Percentiles rank a stretch among this genome's conserved stretches.
phyloP scores from a whole-genome alignment of 2,888 invertebrate genomes.

The Dendrolimus pini region DNA sequence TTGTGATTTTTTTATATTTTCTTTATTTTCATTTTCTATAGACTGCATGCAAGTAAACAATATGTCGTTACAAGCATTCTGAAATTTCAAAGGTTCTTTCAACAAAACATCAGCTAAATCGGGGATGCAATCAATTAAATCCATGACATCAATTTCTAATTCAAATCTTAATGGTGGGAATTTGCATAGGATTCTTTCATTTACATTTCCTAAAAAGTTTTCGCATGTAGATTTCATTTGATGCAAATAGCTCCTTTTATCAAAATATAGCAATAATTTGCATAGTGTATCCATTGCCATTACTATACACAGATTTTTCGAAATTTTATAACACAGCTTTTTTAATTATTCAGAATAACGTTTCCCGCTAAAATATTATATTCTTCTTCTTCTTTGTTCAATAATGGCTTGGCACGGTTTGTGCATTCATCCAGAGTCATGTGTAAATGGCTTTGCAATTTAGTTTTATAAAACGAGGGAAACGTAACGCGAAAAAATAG shows the following conservation, averaged over 20 bases:
- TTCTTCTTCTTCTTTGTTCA: no score
- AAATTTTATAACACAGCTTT: no score
- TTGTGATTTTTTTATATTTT: conserved; percentile 36
- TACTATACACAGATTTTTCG: no score
- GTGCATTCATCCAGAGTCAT: no score
- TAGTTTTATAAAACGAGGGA: no score
- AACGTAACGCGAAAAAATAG: no score
- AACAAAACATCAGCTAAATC: conserved; percentile 39
- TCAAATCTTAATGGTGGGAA: conserved; percentile 52
- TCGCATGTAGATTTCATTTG: conserved; percentile 42
- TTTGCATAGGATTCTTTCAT: conserved; percentile 35
- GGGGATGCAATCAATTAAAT: conserved; percentile 41
- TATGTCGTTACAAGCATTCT: conserved; percentile 42
- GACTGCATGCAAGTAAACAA: conserved; percentile 47
- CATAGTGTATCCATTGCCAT: conserved; percentile 39
- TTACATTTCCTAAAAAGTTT: conserved; percentile 34
- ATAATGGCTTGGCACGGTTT: no score
- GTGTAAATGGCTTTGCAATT: no score
- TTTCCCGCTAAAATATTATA: no score
- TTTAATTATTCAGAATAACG: no score
- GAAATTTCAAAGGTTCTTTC: conserved; percentile 49
- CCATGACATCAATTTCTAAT: conserved; percentile 52
- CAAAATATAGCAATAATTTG: conserved; percentile 54
- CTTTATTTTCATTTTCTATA: conserved; percentile 22
- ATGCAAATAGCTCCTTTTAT: conserved; percentile 38